These are phyloP conservation scores for Orbicella faveolata DNA, from an alignment of 64 coral and sea anemone species.

Conservation along the genomic window DNA sequence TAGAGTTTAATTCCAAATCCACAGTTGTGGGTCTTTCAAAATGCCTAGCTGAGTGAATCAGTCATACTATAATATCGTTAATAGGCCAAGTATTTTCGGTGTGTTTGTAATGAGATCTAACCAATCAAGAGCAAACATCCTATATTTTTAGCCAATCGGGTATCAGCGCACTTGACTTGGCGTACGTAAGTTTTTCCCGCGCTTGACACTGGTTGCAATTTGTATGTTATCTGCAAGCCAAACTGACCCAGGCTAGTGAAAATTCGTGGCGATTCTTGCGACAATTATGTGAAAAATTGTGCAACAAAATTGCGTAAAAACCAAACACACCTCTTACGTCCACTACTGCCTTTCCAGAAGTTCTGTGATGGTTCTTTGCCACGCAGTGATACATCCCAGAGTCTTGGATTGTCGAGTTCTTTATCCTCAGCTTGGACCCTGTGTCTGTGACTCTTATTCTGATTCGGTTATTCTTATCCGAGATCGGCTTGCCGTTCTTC, in stretches of 20 bases:
- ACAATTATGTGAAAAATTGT: background rate
- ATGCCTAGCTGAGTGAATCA: no score
- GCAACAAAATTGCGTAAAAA: no score
- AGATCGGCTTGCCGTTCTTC: constrained; percentile 61
- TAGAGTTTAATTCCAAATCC: no score
- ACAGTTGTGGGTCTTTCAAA: no score
- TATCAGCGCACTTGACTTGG: background rate
- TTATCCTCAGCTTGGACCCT: constrained; percentile 68
- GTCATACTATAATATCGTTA: no score
- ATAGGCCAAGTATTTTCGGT: no score
- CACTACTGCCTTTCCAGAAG: constrained; percentile 42
- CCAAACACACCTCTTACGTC: constrained; percentile 40
- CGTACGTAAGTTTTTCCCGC: background rate
- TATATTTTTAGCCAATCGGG: no score
- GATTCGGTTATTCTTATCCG: constrained; percentile 11
- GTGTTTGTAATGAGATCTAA: background rate
- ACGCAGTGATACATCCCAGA: constrained; percentile 71
- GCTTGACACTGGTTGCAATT: background rate
- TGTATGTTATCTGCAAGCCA: no score
- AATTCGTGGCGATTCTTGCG: background rate
- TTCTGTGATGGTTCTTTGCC: constrained; percentile 45
- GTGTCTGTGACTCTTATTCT: constrained; percentile 1
- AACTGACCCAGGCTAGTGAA: background rate
- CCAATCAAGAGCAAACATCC: background rate
- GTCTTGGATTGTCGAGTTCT: constrained; percentile 19